Conservation (phyloP, 1,140 invertebrate species). For the Plodia interpunctella region DNA sequence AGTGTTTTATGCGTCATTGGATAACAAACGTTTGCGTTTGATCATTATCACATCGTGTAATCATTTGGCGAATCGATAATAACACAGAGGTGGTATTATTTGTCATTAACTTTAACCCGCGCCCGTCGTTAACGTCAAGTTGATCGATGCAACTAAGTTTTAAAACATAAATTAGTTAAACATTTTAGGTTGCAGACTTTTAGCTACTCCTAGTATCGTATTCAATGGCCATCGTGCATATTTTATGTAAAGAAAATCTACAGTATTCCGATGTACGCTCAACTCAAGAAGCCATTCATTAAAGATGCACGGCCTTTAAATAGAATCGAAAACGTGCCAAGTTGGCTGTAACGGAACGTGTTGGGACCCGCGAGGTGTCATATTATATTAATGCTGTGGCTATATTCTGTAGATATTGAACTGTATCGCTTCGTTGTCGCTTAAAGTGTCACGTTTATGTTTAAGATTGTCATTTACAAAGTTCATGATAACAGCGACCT, state of each 20-base stretch:
- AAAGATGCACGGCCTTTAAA: constrained; percentile 62
- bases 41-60: too few species aligned
- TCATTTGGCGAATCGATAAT: too few species aligned
- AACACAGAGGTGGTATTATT: too few species aligned
- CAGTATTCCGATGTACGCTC: constrained; percentile 14
- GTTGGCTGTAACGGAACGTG: constrained; percentile 32
- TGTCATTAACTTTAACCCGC: too few species aligned
- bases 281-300: constrained; percentile 46
- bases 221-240: constrained; percentile 5
- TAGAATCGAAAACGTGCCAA: constrained; percentile 66
- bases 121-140: too few species aligned
- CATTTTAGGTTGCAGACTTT: background rate
- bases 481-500: too few species aligned
- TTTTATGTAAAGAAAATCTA: constrained; percentile 8
- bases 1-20: too few species aligned
- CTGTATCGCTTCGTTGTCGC: background rate
- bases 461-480: too few species aligned
- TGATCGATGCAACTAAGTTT: too few species aligned
- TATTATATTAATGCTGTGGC: constrained; percentile 43
- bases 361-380: constrained; percentile 32
- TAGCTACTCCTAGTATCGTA: background rate
- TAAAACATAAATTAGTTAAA: too few species aligned
- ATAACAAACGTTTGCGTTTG: too few species aligned
- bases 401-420: constrained; percentile 28
- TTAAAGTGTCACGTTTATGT: background rate